Evolutionary conservation across 2,888 invertebrate species (phyloP), one percentile per base, ranked within the genome.

Genomic region (Drosophila macrospina): DNA sequence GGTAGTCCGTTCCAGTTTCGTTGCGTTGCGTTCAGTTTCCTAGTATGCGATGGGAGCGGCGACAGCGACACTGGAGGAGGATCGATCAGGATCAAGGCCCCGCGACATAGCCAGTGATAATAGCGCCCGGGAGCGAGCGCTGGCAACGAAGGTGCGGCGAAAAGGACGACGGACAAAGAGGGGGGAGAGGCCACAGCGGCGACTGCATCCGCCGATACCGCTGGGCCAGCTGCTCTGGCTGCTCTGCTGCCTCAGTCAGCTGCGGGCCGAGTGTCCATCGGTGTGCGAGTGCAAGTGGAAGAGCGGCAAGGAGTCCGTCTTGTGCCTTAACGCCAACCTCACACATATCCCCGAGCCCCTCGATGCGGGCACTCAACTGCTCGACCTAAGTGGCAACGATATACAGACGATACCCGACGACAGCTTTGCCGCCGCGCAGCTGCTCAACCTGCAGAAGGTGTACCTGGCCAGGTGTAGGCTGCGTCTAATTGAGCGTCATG

Each of bases 281-380:
- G 93, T 95, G 83, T 97, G 97, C 93, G 96, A 96, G 92, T 97
- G 97, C 93, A 96, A 96, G 93, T 97, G 97, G 97, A 96, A 96
- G 91, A 95, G 95, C 90, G 97, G 97, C 86, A 97, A 97, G 92
- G 96, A 97, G 92, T 95, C 96, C 51, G 97, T 96, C 62, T 93
- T 96, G 85, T 97, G 97, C 93, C 94, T 94, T 83, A 95, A 95
- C 91, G 95, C 95, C 68, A 96, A 95, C 90, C 94, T 97, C 83
- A 94, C 95, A 80, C 93, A 94, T 87, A 94, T 97, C 80, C 97
- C 97, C 34, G 93, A 93, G 50, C 95, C 95, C 72, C 94, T 97
- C 69, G 96, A 96, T 80, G 94, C 95, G 69, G 95, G 95, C 80
- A 96, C 96, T 32, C 97, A 97, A 92, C 94, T 96, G 54, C 94